These are phyloP conservation scores for Lithophane socia DNA, from an alignment of 2,888 invertebrate species.

Conservation along the genomic window DNA sequence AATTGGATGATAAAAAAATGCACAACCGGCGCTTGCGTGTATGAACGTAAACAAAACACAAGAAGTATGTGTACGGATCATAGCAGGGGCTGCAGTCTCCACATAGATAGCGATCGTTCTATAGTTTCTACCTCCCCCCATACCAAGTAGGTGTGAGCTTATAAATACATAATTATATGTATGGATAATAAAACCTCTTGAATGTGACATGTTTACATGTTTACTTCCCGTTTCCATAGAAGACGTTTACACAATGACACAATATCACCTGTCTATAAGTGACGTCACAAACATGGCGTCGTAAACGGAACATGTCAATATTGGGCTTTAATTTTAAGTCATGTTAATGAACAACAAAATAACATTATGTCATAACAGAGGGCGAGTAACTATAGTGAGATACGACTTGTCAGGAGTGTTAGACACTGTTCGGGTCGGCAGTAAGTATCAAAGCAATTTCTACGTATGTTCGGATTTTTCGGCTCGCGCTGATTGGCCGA, in stretches of 20 bases:
- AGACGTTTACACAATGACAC: conserved; percentile 23
- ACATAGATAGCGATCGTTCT: too few relatives aligned
- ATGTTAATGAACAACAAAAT: conserved; percentile 51
- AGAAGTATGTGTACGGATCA: too few relatives aligned
- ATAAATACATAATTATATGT: too few relatives aligned
- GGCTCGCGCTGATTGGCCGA: too few relatives aligned
- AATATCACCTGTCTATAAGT: conserved; percentile 26
- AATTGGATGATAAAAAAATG: too few relatives aligned
- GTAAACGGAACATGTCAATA: conserved; percentile 56
- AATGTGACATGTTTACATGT: too few relatives aligned
- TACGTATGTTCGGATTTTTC: not conserved
- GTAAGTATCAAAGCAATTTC: not conserved
- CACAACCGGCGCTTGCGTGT: too few relatives aligned
- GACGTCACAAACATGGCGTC: conserved; percentile 34
- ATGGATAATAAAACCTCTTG: not conserved
- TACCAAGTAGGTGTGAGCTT: too few relatives aligned
- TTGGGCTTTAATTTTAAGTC: conserved; percentile 48
- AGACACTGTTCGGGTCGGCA: not conserved
- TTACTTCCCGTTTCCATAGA: not conserved
- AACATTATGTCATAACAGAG: conserved; percentile 20
- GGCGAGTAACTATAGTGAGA: too few relatives aligned
- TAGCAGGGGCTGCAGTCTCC: too few relatives aligned
- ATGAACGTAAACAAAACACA: too few relatives aligned
- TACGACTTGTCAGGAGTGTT: not conserved
- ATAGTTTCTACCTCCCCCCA: too few relatives aligned